phyloP scores from a whole-genome alignment of 2,888 invertebrate species.

The Drosophila infuscata region DNA sequence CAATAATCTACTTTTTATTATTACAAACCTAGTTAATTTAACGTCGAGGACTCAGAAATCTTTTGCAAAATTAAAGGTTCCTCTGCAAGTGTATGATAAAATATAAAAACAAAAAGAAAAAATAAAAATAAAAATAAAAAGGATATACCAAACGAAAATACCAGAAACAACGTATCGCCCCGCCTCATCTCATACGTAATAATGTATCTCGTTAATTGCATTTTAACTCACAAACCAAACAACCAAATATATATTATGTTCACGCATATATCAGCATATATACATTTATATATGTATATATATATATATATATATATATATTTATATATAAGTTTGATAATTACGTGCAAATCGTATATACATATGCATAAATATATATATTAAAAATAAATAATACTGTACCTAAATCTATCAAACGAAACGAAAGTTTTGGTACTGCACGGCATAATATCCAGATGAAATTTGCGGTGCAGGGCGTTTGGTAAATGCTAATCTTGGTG shows the following conservation, averaged over 20 bases:
- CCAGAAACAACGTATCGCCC: slow-evolving; percentile 72
- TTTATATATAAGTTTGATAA: slow-evolving; percentile 63
- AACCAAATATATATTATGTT: slow-evolving; percentile 55
- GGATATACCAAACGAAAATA: slow-evolving; percentile 25
- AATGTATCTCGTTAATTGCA: slow-evolving; percentile 73
- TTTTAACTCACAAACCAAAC: slow-evolving; percentile 71
- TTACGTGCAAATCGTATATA: slow-evolving; percentile 67
- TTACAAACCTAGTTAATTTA: background rate
- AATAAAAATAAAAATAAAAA: slow-evolving; percentile 13
- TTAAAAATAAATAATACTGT: slow-evolving; percentile 47
- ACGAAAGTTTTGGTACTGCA: slow-evolving; percentile 72
- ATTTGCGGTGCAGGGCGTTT: slow-evolving; percentile 29
- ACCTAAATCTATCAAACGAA: slow-evolving; percentile 67
- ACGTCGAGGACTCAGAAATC: background rate
- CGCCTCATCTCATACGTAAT: slow-evolving; percentile 80
- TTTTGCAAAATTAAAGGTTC: background rate
- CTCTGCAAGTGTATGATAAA: slow-evolving; percentile 42
- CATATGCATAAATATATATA: slow-evolving; percentile 33
- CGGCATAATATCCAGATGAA: slow-evolving; percentile 49
- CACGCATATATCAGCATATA: slow-evolving; percentile 47
- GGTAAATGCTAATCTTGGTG: slow-evolving; percentile 53
- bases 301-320: slow-evolving; percentile 13
- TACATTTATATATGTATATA: slow-evolving; percentile 21
- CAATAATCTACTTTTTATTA: background rate
- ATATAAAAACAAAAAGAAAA: slow-evolving; percentile 13